Evolutionary conservation across 2,797 vertebrate species (phyloP), one percentile per base, ranked within the genome.

Genomic region (Harpagifer antarcticus): DNA sequence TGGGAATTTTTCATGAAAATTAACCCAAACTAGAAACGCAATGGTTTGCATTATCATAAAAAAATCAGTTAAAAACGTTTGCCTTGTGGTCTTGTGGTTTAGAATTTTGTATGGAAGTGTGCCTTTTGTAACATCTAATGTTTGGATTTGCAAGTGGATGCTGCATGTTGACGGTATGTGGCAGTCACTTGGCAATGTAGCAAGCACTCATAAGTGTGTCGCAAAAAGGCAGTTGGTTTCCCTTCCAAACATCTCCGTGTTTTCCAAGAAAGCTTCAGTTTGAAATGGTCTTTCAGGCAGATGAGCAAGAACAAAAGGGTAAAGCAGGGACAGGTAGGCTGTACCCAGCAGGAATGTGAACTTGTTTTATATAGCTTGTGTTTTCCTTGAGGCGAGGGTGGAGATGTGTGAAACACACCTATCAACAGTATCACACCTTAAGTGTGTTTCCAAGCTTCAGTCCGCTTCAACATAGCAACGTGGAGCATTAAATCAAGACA

Each of bases 381-480:
- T 68, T 72, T 79, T 78, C 56, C 85, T 80, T 49, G 5, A 20
- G 72, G 79, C 62, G 6, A 81, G 74, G 84, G 84, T 56, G 81
- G 85, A 81, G 86, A 74, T 2, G 45, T 15, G 45, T 27, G 52
- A 19, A 54, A 61, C 76, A 66, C 17, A 40, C 63, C 76, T 74
- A 63, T 53, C 37, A 13, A 56, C 42, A 42, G 1, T 66, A 55
- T 54, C 68, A 8, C 49, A 20, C 57, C 3, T 20, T 0, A 5
- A 31, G 57, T 49, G 52, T 13, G 60, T 67, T 78, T 82, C 49
- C 5, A 48, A 67, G 48, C 48, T 17, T n/a, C 33, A 55, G 33
- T 33, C 33, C 7, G 5, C 7, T 33, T 33, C 33, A 33, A 8
- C 33, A 33, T 33, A 23, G 62, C 48, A 7, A 13, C 20, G 17